phyloP scores from a whole-genome alignment of 2,797 vertebrate species.

The Peromyscus eremicus region DNA sequence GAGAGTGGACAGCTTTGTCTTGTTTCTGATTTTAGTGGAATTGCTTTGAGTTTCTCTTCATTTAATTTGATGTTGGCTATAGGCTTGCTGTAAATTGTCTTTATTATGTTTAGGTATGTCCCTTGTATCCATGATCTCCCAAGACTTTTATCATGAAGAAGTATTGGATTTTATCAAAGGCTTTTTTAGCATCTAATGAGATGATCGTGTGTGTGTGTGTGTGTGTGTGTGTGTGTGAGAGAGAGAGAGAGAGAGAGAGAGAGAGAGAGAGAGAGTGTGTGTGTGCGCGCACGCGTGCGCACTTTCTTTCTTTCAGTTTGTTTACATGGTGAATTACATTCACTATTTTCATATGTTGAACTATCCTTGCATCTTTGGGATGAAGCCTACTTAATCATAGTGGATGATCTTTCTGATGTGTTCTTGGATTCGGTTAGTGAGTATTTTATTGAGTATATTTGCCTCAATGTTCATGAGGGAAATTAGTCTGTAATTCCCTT shows the following conservation, averaged over 20 bases:
- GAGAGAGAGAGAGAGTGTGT: too few relatives aligned
- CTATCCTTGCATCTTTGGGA: neutral
- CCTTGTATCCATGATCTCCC: neutral
- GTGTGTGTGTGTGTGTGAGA: too few relatives aligned
- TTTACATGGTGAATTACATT: neutral
- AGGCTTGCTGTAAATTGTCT: neutral
- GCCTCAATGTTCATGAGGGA: neutral
- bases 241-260: too few relatives aligned
- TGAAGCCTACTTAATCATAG: neutral
- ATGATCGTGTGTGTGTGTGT: too few relatives aligned
- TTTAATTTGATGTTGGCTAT: neutral
- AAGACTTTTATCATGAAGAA: neutral
- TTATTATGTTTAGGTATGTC: neutral
- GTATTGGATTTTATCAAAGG: neutral
- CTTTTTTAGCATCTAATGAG: neutral
- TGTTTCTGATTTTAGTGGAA: neutral
- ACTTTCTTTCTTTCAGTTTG: too few relatives aligned
- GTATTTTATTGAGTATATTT: neutral
- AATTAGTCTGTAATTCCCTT: too few relatives aligned
- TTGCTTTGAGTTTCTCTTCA: neutral
- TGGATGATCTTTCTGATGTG: neutral
- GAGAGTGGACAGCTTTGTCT: neutral
- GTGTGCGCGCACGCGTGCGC: too few relatives aligned
- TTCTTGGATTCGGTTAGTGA: neutral
- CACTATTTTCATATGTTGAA: neutral